Evolutionary conservation across 1,140 invertebrate species (phyloP), one percentile per base, ranked within the genome.

Genomic region (Caenorhabditis inopinata): DNA sequence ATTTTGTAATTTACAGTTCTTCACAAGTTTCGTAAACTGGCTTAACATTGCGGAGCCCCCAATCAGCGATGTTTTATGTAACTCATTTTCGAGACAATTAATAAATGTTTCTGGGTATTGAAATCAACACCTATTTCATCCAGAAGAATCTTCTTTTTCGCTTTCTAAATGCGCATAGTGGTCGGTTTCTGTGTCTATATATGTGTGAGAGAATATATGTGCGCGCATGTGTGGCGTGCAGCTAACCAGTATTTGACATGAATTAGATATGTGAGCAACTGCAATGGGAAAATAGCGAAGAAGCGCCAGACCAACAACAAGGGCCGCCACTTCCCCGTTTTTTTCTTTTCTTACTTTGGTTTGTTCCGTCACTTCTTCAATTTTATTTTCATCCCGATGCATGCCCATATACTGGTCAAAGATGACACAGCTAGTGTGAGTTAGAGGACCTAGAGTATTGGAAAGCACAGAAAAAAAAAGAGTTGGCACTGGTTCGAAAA

Each of bases 201-300:
- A 68, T 68, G n/a, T 68, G 58, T 38, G 32, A 68, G 58, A 68
- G 58, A 68, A 68, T 68, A 68, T 68, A 68, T 68, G 58, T 42
- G 58, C 32, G 58, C 58, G 74, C 45, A 75, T 75, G 74, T 51
- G 47, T 48, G 74, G 74, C 45, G 45, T 75, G 74, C 25, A 35
- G 78, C 78, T 79, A 79, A 79, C 78, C 62, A 58, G 78, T 79
- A 79, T 79, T 79, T 79, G 78, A 79, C 78, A 79, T 79, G 78
- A 79, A 79, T 79, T 79, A 79, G 78, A 79, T 79, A 79, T 79
- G 78, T 58, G 78, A 74, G 53, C 73, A 62, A 47, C 46, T 58
- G 78, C 78, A 29, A 58, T 47, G 74, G 45, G 45, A 75, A 75
- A 75, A 49, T 48, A 75, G 47, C 48, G 45, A 75, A 49, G 74